phyloP scores from a whole-genome alignment of 2,797 vertebrate species.

The Anniella stebbinsi region DNA sequence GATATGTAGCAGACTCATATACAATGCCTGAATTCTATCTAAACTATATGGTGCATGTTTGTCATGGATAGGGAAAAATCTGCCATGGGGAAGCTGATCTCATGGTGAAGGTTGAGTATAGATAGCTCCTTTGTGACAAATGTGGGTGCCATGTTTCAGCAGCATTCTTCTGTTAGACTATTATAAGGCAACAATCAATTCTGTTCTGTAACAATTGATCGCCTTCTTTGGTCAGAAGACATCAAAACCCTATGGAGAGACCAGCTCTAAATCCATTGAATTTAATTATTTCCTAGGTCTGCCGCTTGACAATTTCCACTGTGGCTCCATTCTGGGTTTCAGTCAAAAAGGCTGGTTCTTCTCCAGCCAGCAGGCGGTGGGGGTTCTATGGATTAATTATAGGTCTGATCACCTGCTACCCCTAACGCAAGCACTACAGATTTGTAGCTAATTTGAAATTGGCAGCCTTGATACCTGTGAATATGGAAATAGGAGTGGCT shows the following conservation, averaged over 20 bases:
- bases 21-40: background rate
- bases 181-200: background rate
- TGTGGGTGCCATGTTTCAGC: background rate
- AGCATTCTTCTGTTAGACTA: background rate
- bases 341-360: constrained; percentile 1
- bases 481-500: background rate
- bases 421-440: background rate
- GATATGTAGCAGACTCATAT: background rate
- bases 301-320: background rate
- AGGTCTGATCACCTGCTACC: constrained; percentile 40
- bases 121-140: background rate
- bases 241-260: constrained; percentile 1
- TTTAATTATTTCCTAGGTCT: constrained; percentile 31
- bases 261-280: constrained; percentile 10
- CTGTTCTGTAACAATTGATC: background rate
- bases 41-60: background rate
- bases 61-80: background rate
- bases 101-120: no score
- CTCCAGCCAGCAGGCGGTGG: background rate
- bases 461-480: constrained; percentile 15
- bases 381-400: constrained; percentile 46
- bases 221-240: background rate
- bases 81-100: background rate
- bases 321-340: background rate
- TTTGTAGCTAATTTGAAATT: constrained; percentile 23